A percentile compares a stretch with the other conserved stretches of the same genome.
Conservation (phyloP, 2,888 invertebrate species). For the Oegoconia quadripuncta region DNA sequence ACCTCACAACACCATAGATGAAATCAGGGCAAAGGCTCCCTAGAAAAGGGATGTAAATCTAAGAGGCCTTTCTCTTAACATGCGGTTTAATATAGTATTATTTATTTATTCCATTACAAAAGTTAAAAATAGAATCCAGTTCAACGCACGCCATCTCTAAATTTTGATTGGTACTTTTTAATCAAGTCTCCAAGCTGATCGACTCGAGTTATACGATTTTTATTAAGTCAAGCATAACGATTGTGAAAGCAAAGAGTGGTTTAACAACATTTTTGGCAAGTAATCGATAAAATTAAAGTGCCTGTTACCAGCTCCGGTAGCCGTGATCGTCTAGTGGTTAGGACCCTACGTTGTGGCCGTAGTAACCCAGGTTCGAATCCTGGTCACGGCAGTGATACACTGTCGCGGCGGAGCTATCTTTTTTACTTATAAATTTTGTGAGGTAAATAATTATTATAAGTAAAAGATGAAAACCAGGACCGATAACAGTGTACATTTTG, state of each 20-base stretch:
- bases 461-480: too few species aligned
- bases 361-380: constrained; percentile 84
- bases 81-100: too few species aligned
- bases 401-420: constrained; percentile 27
- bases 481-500: too few species aligned
- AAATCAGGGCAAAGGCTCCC: too few species aligned
- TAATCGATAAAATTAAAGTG: constrained; percentile 3
- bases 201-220: too few species aligned
- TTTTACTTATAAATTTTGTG: constrained; percentile 20
- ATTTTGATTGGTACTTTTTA: background rate
- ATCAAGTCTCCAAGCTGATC: too few species aligned
- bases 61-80: too few species aligned
- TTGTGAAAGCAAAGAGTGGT: background rate
- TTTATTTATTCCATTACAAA: too few species aligned
- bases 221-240: too few species aligned
- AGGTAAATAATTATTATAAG: constrained; percentile 9
- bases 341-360: constrained; percentile 84
- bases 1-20: too few species aligned
- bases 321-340: constrained; percentile 87
- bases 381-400: constrained; percentile 80
- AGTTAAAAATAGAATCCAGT: too few species aligned
- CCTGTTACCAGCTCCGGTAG: constrained; percentile 33
- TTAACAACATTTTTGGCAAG: constrained; percentile 7
- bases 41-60: too few species aligned
- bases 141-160: constrained; percentile 2